These are phyloP conservation scores for Asbolus verrucosus DNA, from an alignment of 1,140 invertebrate species.

Conservation along the genomic window DNA sequence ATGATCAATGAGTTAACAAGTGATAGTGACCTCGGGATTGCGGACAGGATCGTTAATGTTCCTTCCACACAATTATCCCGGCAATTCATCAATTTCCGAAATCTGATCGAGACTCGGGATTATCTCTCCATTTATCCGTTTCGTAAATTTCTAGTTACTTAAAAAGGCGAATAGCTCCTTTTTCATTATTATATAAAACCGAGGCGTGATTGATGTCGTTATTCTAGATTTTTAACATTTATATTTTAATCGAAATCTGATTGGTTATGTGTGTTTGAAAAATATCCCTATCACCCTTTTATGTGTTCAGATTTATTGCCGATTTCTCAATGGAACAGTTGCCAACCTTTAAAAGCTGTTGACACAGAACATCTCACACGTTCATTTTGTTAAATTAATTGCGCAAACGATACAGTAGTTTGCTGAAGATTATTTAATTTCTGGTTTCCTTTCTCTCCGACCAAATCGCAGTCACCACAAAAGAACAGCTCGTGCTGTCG, in stretches of 20 bases:
- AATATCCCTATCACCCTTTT: constrained; percentile 9
- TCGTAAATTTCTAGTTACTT: background rate
- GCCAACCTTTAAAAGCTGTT: constrained; percentile 7
- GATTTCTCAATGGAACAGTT: background rate
- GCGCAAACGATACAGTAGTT: constrained; percentile 2
- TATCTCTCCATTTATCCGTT: background rate
- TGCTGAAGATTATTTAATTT: constrained; percentile 33
- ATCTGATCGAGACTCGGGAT: background rate
- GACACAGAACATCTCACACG: background rate
- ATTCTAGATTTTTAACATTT: too few relatives aligned
- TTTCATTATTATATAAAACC: constrained; percentile 5
- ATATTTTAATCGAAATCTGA: too few relatives aligned
- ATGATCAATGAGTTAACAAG: background rate
- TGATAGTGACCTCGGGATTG: too few relatives aligned
- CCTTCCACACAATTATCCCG: background rate
- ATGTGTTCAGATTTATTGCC: constrained; percentile 2
- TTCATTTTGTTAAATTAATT: constrained; percentile 12
- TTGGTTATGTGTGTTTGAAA: constrained; percentile 16
- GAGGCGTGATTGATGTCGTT: constrained; percentile 7
- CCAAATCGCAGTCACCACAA: constrained; percentile 1
- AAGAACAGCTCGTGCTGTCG: constrained; percentile 21
- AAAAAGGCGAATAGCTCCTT: too few relatives aligned
- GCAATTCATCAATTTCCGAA: background rate
- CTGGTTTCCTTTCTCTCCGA: constrained; percentile 18
- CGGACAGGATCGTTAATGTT: background rate